Evolutionary conservation across 2,888 invertebrate genomes (phyloP).

Genomic region (Germaria angustata): DNA sequence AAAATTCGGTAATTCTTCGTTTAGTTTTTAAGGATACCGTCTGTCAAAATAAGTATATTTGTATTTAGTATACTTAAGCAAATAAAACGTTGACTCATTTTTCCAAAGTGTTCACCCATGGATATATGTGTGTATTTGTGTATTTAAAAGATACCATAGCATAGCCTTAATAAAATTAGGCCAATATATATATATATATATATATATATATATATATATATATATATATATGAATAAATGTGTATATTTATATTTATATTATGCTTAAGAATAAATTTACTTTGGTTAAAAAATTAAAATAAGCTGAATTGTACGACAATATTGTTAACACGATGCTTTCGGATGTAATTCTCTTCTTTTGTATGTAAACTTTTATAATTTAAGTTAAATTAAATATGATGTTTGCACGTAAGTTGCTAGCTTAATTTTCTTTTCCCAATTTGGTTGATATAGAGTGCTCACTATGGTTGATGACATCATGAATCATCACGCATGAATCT

Average conservation of each 20-base stretch:
- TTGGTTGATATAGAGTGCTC: too few relatives aligned
- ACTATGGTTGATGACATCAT: too few relatives aligned
- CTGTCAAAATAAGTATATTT: conserved; percentile 34
- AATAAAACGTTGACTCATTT: conserved; percentile 56
- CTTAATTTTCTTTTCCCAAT: too few relatives aligned
- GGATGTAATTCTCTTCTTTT: too few relatives aligned
- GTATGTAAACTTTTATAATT: too few relatives aligned
- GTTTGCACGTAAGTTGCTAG: too few relatives aligned
- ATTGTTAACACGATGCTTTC: too few relatives aligned
- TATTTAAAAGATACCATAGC: background rate
- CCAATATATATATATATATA: background rate
- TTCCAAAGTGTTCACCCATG: conserved; percentile 11
- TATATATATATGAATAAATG: background rate
- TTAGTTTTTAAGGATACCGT: conserved; percentile 40
- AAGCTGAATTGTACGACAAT: too few relatives aligned
- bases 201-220: background rate
- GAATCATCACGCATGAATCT: too few relatives aligned
- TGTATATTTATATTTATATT: background rate
- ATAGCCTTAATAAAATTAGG: conserved; percentile 36
- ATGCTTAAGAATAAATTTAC: background rate
- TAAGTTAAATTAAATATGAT: background rate
- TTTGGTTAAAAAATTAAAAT: too few relatives aligned
- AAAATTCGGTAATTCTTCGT: conserved; percentile 29
- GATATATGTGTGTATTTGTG: background rate
- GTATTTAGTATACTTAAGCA: background rate